These are phyloP conservation scores for Acrossocheilus wenchowensis DNA, from an alignment of 2,797 vertebrate species.

Conservation along the genomic window DNA sequence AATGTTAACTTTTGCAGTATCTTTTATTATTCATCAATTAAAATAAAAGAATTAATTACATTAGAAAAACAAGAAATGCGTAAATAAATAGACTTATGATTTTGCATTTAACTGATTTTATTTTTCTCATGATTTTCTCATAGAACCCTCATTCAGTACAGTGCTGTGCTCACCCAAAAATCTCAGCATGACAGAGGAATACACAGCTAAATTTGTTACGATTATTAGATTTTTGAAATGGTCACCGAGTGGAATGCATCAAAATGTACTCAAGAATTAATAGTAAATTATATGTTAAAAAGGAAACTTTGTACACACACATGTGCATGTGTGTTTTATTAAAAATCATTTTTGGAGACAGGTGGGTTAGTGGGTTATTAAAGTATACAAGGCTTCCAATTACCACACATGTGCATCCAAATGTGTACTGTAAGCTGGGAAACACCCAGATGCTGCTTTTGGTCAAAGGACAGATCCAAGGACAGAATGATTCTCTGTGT, in stretches of 20 bases:
- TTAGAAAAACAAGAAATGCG: background rate
- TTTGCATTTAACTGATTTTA: background rate
- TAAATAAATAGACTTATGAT: background rate
- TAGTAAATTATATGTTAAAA: no score
- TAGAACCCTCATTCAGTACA: background rate
- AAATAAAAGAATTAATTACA: background rate
- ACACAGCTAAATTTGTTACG: background rate
- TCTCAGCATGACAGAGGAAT: background rate
- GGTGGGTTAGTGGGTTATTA: background rate
- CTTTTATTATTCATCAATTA: background rate
- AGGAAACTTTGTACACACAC: no score
- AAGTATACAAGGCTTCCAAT: background rate
- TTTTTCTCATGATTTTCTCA: background rate
- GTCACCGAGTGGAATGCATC: background rate
- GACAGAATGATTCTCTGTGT: background rate
- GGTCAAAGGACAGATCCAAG: slow-evolving; percentile 7
- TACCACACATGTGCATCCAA: background rate
- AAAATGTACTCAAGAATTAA: background rate
- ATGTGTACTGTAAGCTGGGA: background rate
- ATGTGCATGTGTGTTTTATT: no score
- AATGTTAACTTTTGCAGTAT: background rate
- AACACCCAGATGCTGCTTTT: slow-evolving; percentile 12
- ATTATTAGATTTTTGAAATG: background rate
- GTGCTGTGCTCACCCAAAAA: background rate
- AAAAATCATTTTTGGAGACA: no score